phyloP scores from a whole-genome alignment of 2,888 invertebrate genomes.

The Brenthis ino region DNA sequence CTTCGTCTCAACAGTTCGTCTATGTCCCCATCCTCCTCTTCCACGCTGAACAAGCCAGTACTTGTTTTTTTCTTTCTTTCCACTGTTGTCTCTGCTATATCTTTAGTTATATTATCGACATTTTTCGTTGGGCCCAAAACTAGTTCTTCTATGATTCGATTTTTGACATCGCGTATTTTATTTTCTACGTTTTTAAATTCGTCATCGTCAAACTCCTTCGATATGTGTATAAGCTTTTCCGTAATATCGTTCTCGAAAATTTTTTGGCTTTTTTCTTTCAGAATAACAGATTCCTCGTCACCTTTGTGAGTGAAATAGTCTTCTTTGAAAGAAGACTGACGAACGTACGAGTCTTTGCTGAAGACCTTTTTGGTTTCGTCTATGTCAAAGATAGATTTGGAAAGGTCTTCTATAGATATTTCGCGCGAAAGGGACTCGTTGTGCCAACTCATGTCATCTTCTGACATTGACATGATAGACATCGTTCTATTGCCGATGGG shows the following conservation, averaged over 20 bases:
- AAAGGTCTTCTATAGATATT: slow-evolving; percentile 82
- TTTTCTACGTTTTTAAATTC: slow-evolving; percentile 60
- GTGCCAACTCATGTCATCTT: slow-evolving; percentile 83
- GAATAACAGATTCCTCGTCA: slow-evolving; percentile 68
- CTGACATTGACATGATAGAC: slow-evolving; percentile 86
- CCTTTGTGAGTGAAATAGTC: slow-evolving; percentile 70
- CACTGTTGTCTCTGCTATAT: slow-evolving; percentile 64
- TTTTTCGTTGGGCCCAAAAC: slow-evolving; percentile 64
- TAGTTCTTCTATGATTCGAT: slow-evolving; percentile 72
- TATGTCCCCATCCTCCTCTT: slow-evolving; percentile 83
- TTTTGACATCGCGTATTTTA: slow-evolving; percentile 68
- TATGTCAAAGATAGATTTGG: slow-evolving; percentile 77
- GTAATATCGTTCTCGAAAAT: slow-evolving; percentile 76
- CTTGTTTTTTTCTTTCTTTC: slow-evolving; percentile 63
- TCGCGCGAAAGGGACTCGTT: slow-evolving; percentile 81
- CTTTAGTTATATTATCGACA: slow-evolving; percentile 68
- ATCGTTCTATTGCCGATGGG: slow-evolving; percentile 75
- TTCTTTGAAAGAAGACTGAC: slow-evolving; percentile 77
- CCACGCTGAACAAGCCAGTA: slow-evolving; percentile 61
- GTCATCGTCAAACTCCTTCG: slow-evolving; percentile 72
- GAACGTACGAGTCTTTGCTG: slow-evolving; percentile 74
- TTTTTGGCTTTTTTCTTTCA: slow-evolving; percentile 71
- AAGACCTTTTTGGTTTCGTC: slow-evolving; percentile 77
- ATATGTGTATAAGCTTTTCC: slow-evolving; percentile 73
- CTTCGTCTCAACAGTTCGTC: slow-evolving; percentile 85